phyloP scores from a whole-genome alignment of 1,140 invertebrate genomes.

The Sarcophaga peregrina region DNA sequence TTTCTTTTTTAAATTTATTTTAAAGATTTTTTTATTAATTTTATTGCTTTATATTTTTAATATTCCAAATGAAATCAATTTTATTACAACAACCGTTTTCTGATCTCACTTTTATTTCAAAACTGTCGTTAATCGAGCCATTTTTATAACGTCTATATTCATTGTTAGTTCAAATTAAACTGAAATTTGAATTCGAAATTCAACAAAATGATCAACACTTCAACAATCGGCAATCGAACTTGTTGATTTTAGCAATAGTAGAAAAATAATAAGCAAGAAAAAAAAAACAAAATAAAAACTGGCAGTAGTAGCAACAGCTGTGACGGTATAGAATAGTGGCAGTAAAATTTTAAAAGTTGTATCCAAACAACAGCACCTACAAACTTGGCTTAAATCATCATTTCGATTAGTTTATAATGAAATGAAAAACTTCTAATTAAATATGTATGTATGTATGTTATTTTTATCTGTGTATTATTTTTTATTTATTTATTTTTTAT shows the following conservation, averaged over 20 bases:
- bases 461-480: background rate
- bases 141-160: conserved; percentile 24
- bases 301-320: background rate
- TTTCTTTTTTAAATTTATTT: conserved; percentile 50
- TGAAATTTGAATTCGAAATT: conserved; percentile 26
- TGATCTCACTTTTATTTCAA: background rate
- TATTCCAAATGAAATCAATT: background rate
- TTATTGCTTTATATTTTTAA: background rate
- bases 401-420: background rate
- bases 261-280: too few relatives aligned
- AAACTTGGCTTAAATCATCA: background rate
- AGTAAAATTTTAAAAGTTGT: conserved; percentile 2
- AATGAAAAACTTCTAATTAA: too few relatives aligned
- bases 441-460: too few relatives aligned
- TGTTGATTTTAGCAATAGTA: background rate
- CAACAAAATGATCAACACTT: background rate
- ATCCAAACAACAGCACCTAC: background rate
- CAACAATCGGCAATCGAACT: background rate
- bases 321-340: background rate
- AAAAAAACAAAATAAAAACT: too few relatives aligned
- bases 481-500: background rate
- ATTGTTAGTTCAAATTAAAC: conserved; percentile 38
- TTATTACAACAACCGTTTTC: background rate
- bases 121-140: conserved; percentile 11
- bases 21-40: background rate